Percentiles rank a stretch among this genome's conserved stretches.
Evolutionary conservation across 2,113 vertebrate genomes (phyloP).

Genomic region (Sapajus apella): DNA sequence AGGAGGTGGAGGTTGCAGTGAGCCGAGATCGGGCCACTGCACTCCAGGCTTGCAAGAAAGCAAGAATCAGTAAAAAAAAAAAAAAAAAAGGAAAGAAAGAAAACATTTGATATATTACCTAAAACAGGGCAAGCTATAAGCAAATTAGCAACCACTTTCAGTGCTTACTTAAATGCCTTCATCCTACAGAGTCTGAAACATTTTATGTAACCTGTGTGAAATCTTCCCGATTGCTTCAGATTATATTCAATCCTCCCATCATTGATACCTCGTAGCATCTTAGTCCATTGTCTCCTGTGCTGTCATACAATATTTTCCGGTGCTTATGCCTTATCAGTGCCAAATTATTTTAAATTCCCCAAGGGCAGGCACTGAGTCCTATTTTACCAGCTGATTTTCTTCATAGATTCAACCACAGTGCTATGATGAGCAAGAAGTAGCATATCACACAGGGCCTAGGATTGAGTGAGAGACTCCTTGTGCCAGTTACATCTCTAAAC

Average conservation of each 20-base stretch:
- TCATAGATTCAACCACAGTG: neutral
- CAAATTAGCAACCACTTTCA: neutral
- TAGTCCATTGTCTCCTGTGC: neutral
- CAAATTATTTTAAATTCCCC: neutral
- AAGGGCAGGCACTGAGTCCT: neutral
- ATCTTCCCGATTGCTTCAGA: neutral
- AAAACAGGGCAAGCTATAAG: neutral
- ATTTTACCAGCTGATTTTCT: neutral
- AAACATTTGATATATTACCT: too few species aligned
- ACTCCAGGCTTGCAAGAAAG: too few species aligned
- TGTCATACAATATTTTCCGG: neutral
- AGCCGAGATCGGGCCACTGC: too few species aligned
- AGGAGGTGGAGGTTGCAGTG: too few species aligned
- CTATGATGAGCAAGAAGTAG: neutral
- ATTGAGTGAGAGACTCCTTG: neutral
- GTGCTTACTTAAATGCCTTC: neutral
- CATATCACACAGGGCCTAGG: neutral
- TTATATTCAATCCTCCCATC: neutral
- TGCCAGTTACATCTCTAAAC: neutral
- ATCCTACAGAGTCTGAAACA: neutral
- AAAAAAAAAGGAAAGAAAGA: too few species aligned
- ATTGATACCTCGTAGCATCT: neutral
- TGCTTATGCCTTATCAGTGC: too few species aligned
- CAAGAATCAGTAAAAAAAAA: too few species aligned
- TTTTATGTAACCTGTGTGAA: neutral